Base-by-base conservation (phyloP, 2,888 invertebrate genomes). In the Isoperla grammatica region DNA sequence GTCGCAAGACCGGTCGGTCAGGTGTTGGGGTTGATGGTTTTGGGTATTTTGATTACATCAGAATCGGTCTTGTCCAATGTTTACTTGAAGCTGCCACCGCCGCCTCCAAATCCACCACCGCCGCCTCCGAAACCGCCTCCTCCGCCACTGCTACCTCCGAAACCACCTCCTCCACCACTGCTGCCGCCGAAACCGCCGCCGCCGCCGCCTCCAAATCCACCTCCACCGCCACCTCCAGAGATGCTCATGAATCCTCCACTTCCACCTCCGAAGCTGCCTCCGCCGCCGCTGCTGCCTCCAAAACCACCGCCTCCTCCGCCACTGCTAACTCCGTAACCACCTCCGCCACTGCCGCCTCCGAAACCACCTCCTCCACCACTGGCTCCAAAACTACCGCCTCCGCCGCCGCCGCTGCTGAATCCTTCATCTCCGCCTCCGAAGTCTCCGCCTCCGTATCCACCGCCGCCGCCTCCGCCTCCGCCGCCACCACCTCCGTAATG, bases 291-390 rank as follows among this genome's bases (percentile, higher is more conserved):
- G 67, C 75, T 11, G 15, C 3, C 4, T 40, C 15, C 40, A 15
- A 40, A 1, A 75, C 74, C 67, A 68, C 73, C 11, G 70, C 78
- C 66, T 73, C 75, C 63, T 75, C 76, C 61, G 76, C 17, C 20
- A 22, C 78, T 17, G 70, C 78, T 66, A 75, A 77, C 60, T 74
- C 76, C 12, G 65, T n/a, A n/a, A n/a, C 69, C 56, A 12, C 56
- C 48, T 8, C 55, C 55, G 17, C 45, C 48, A 22, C 29, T 29
- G 12, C 61, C 61, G 23, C 61, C 56, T 2, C 48, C 50, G 8
- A 40, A 35, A 23, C 53, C 39, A 40, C 56, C 59, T 8, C 35
- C 50, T n/a, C 45, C 43, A 23, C 58, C 46, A 13, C 23, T n/a
- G 1, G 12, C 23, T 8, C 29, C 46, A 11, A 22, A 20, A 15